phyloP scores from a whole-genome alignment of 1,140 invertebrate genomes.

The Penaeus chinensis region DNA sequence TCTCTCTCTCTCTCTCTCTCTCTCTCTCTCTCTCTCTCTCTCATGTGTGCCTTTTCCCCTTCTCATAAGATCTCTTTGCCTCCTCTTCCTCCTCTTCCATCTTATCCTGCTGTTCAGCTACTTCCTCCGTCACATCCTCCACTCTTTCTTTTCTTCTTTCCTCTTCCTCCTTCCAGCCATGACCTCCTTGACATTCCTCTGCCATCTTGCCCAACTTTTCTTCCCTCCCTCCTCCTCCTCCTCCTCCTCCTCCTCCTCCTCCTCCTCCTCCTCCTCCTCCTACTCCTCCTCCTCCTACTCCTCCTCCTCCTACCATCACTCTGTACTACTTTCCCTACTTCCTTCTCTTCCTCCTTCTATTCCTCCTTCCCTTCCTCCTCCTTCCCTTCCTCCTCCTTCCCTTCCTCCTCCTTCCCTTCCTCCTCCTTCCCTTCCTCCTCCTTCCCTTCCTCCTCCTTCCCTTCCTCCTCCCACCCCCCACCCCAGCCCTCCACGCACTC shows the following conservation, averaged over 20 bases:
- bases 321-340: neutral
- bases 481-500: neutral
- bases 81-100: too few species aligned
- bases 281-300: too few species aligned
- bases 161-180: neutral
- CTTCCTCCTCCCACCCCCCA: neutral
- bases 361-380: neutral
- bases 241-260: neutral
- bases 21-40: too few species aligned
- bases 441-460: neutral
- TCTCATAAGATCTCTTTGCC: too few species aligned
- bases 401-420: neutral
- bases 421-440: neutral
- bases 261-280: neutral
- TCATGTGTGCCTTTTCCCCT: too few species aligned
- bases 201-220: neutral
- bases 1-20: too few species aligned
- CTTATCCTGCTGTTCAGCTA: too few species aligned
- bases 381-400: neutral
- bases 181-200: too few species aligned
- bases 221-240: neutral
- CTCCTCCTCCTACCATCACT: neutral
- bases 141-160: too few species aligned
- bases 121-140: conserved; percentile 17
- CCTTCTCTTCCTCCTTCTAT: neutral